Conservation (phyloP, 2,797 vertebrate species). For the Eulemur coronatus region DNA sequence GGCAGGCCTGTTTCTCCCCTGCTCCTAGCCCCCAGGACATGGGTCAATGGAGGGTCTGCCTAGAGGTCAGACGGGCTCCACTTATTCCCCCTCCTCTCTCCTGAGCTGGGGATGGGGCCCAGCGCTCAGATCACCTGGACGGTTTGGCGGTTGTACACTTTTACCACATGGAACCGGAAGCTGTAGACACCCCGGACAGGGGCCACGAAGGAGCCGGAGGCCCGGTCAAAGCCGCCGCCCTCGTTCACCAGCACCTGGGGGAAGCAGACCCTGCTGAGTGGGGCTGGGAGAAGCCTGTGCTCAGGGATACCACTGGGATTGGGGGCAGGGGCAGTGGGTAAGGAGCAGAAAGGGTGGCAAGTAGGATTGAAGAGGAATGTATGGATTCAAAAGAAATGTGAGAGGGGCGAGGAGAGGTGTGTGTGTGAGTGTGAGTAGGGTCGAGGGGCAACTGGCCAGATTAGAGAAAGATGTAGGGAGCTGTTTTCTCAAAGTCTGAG, state of each 20-base stretch:
- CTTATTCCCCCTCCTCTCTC: background rate
- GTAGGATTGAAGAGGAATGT: background rate
- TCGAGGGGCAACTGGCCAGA: background rate
- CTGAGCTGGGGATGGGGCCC: background rate
- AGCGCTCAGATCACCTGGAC: slow-evolving; percentile 71
- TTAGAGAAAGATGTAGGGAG: background rate
- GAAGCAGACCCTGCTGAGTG: slow-evolving; percentile 36
- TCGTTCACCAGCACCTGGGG: slow-evolving; percentile 77
- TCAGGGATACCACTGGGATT: background rate
- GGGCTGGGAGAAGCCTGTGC: background rate
- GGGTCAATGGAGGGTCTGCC: background rate
- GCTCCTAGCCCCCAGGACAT: background rate
- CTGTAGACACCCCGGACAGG: slow-evolving; percentile 80
- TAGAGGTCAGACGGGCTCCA: background rate
- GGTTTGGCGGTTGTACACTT: slow-evolving; percentile 79
- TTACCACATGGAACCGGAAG: slow-evolving; percentile 80
- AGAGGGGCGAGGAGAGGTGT: background rate
- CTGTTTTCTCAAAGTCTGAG: background rate
- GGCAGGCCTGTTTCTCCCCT: background rate
- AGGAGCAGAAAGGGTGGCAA: background rate
- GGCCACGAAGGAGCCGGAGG: slow-evolving; percentile 77
- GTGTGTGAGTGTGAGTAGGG: background rate
- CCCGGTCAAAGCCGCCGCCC: slow-evolving; percentile 75
- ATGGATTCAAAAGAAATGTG: background rate
- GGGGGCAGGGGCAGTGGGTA: background rate